Conservation (phyloP, 2,888 invertebrate genomes). For the Leptinotarsa juncta region DNA sequence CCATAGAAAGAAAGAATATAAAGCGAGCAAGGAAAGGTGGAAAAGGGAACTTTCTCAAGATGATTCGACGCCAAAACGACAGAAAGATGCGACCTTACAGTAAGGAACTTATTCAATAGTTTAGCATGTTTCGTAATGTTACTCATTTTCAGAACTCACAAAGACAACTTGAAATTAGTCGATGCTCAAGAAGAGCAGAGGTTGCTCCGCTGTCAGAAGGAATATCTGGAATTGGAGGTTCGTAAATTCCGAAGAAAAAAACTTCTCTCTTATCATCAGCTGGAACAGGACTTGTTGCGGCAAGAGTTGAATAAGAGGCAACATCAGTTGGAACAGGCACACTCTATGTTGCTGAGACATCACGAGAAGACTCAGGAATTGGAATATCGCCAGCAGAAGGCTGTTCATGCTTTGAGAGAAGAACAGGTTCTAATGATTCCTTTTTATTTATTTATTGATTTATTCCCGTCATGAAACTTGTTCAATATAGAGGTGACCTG, state of each 20-base stretch:
- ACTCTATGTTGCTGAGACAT: constrained; percentile 92
- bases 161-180: constrained; percentile 90
- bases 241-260: constrained; percentile 92
- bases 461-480: too few species aligned
- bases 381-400: constrained; percentile 95
- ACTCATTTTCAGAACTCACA: constrained; percentile 75
- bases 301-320: constrained; percentile 95
- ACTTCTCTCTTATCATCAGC: constrained; percentile 84
- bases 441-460: neutral
- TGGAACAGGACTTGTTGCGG: constrained; percentile 90
- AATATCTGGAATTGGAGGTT: constrained; percentile 91
- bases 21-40: constrained; percentile 95
- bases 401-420: constrained; percentile 91
- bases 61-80: constrained; percentile 91
- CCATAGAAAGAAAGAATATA: constrained; percentile 96
- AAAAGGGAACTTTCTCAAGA: constrained; percentile 93
- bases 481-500: too few species aligned
- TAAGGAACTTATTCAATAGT: constrained; percentile 62
- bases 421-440: constrained; percentile 73
- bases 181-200: constrained; percentile 93
- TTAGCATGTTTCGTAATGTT: too few species aligned
- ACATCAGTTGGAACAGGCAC: constrained; percentile 94
- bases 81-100: constrained; percentile 90
- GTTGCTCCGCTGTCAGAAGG: constrained; percentile 87
- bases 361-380: constrained; percentile 97